Evolutionary conservation across 1,140 invertebrate species (phyloP), one percentile per base, ranked within the genome.

Genomic region (Triops longicaudatus): DNA sequence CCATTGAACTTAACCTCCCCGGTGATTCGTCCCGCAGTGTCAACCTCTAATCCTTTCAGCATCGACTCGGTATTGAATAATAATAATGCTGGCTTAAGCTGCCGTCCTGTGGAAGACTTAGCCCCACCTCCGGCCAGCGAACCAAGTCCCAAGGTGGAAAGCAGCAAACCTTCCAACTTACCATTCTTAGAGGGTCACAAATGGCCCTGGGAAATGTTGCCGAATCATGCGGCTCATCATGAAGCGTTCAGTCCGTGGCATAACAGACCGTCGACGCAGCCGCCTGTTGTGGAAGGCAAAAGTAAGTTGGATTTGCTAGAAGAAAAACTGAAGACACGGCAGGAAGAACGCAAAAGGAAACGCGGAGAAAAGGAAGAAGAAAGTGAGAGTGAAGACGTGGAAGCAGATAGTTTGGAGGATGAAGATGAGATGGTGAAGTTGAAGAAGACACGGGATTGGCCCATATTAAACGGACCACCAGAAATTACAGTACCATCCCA

Each of bases 331-430:
- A 63, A 22, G 50, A 14, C 50, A 5, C 14, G 22, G 17, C 50
- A n/a, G 14, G 50, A 63, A 22, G 50, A 63, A 63, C 50, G 50
- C 1, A 63, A 63, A 22, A 17, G 50, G 50, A 63, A 63, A 63
- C 50, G 50, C 14, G 6, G n/a, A 0, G 74, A 75, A 75, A 28
- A 26, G 14, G 76, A 77, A 43, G 72, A 77, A n/a, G 76, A 77
- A 42, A 43, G 22, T 27, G 76, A 77, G 11, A 73, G 73, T 27
- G 76, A 77, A 26, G 63, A 73, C 12, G 71, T 44, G 11, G 76
- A 73, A 17, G 72, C 42, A 77, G 72, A 50, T 17, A 27, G 74
- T n/a, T 17, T 27, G 10, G 74, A 50, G 5, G 22, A 43, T 9
- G 31, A 43, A 37, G 73, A 74, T 26, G 31, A 14, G 5, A 9